phyloP scores from a whole-genome alignment of 1,140 invertebrate genomes.

The Drosophila insularis region DNA sequence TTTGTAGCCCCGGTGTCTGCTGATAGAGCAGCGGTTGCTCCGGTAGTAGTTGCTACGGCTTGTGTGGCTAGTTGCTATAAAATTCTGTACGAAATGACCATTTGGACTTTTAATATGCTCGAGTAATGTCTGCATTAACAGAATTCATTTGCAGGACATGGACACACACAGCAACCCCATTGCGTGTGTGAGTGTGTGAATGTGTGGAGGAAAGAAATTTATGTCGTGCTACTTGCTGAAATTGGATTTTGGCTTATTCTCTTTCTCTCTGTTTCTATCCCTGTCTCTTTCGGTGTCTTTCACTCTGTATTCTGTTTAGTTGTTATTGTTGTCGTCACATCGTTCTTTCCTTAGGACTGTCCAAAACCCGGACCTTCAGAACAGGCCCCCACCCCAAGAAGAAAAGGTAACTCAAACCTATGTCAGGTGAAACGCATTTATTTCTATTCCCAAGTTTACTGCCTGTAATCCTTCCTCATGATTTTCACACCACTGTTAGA shows the following conservation, averaged over 20 bases:
- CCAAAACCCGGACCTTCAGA: neutral
- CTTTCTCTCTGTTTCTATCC: neutral
- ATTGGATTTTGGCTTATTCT: constrained; percentile 69
- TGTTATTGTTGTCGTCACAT: constrained; percentile 64
- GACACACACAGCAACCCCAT: constrained; percentile 28
- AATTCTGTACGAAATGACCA: constrained; percentile 80
- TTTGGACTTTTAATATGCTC: constrained; percentile 82
- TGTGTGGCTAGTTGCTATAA: constrained; percentile 69
- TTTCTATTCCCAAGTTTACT: constrained; percentile 68
- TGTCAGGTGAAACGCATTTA: constrained; percentile 46
- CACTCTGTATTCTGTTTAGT: constrained; percentile 19
- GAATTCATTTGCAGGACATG: constrained; percentile 80
- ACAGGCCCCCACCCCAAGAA: no score
- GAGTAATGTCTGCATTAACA: constrained; percentile 82
- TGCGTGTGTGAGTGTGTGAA: constrained; percentile 16
- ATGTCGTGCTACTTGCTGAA: constrained; percentile 78
- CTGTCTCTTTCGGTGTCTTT: neutral
- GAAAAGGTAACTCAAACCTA: neutral
- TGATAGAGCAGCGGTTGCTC: neutral
- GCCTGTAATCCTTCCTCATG: constrained; percentile 79
- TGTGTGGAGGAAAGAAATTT: constrained; percentile 69
- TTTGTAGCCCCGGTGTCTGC: constrained; percentile 47
- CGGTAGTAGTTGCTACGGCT: constrained; percentile 24
- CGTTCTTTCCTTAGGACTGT: constrained; percentile 53
- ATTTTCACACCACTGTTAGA: constrained; percentile 52